Percentiles rank a stretch among this genome's conserved stretches.
Conservation (phyloP, 1,140 invertebrate genomes). For the Mycetomoellerius zeteki region DNA sequence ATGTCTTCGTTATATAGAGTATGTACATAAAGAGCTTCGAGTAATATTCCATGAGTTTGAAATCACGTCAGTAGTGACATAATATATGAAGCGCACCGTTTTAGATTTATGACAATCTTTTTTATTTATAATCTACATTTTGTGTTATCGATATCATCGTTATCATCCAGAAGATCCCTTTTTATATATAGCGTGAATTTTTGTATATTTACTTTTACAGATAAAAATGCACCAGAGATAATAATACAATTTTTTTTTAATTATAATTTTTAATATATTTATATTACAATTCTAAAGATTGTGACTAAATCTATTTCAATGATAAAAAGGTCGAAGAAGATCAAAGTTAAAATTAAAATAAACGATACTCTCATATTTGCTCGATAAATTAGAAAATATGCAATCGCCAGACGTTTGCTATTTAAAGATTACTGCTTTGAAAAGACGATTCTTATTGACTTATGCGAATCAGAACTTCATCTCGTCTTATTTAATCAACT, state of each 20-base stretch:
- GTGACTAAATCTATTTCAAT: not conserved
- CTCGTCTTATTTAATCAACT: slow-evolving; percentile 33
- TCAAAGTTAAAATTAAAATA: not conserved
- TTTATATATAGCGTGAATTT: not conserved
- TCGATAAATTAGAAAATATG: not conserved
- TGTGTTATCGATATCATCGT: slow-evolving; percentile 19
- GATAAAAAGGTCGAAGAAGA: not conserved
- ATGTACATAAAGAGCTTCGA: not conserved
- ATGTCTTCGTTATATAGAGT: not conserved
- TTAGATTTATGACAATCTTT: not conserved
- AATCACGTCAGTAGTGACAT: not conserved
- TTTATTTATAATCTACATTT: not conserved
- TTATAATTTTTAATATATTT: not conserved
- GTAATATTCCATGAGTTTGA: slow-evolving; percentile 38
- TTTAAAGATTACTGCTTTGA: not conserved
- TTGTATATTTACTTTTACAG: slow-evolving; percentile 6
- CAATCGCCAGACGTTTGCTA: not conserved
- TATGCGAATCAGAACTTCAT: slow-evolving; percentile 33
- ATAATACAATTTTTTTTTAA: not conserved
- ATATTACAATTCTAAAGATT: not conserved
- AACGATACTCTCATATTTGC: not conserved
- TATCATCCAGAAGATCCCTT: not conserved
- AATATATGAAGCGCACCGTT: not conserved
- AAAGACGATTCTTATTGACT: not conserved
- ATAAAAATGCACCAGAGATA: not conserved